Evolutionary conservation across 2,113 vertebrate species (phyloP).

Genomic region (Rhabdomys dilectus): DNA sequence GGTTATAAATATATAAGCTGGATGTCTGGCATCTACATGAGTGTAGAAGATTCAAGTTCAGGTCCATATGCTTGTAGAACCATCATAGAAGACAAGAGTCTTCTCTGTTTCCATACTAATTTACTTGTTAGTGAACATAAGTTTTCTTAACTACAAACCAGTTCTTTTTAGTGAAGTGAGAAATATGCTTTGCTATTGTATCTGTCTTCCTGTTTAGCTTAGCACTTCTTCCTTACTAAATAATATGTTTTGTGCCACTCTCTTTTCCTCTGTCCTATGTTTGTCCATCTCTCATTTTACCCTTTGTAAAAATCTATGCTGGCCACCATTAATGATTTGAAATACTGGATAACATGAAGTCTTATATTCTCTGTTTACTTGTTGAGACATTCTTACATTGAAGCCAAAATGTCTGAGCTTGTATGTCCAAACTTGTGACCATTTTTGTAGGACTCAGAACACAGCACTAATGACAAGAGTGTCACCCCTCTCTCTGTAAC

Average conservation of each 20-base stretch:
- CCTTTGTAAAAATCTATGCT: not conserved
- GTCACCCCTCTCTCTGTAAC: not conserved
- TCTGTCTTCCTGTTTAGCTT: not conserved
- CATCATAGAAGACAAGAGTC: not conserved
- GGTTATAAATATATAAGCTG: not conserved
- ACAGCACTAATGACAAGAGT: not conserved
- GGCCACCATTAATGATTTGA: not conserved
- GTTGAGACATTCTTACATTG: not conserved
- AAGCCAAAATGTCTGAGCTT: not conserved
- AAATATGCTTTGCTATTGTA: not conserved
- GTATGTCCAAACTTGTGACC: not conserved
- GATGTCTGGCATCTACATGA: not conserved
- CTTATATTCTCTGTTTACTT: slow-evolving; percentile 3
- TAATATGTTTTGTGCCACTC: not conserved
- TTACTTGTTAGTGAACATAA: not conserved
- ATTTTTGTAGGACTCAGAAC: not conserved
- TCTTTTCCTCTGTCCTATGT: accelerated
- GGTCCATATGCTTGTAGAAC: not conserved
- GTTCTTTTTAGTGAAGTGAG: not conserved
- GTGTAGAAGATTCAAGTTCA: not conserved
- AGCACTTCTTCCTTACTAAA: not conserved
- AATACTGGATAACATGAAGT: not conserved
- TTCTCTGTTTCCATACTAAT: not conserved
- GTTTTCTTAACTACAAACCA: not conserved
- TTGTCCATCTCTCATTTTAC: not conserved